Conservation (phyloP, 1,140 invertebrate species). For the Aricia agestis region DNA sequence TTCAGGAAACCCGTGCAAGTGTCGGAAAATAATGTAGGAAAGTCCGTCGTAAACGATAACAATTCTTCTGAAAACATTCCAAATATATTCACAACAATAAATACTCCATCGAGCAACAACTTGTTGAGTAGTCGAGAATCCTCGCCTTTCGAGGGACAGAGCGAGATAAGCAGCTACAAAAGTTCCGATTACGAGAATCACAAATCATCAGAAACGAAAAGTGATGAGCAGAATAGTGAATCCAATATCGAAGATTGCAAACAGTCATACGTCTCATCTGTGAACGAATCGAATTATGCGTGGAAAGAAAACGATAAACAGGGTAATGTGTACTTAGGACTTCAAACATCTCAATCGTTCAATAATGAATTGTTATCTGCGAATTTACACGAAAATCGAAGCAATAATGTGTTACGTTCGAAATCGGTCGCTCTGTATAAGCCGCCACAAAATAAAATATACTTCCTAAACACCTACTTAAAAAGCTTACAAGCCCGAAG, state of each 20-base stretch:
- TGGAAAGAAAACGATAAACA: slow-evolving; percentile 23
- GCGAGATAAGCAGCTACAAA: slow-evolving; percentile 73
- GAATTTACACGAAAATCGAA: slow-evolving; percentile 28
- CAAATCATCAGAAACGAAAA: slow-evolving; percentile 37
- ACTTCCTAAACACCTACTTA: slow-evolving; percentile 72
- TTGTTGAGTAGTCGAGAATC: slow-evolving; percentile 60
- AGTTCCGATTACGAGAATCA: slow-evolving; percentile 73
- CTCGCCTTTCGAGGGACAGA: slow-evolving; percentile 56
- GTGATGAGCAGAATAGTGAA: slow-evolving; percentile 18
- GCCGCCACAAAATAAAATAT: slow-evolving; percentile 65
- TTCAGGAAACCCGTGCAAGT: slow-evolving; percentile 42
- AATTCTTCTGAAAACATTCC: slow-evolving; percentile 45
- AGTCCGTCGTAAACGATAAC: slow-evolving; percentile 16
- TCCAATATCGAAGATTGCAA: not conserved
- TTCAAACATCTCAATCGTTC: slow-evolving; percentile 64
- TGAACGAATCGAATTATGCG: slow-evolving; percentile 30
- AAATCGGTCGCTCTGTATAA: slow-evolving; percentile 56
- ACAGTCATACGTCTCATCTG: slow-evolving; percentile 1
- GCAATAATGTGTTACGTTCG: slow-evolving; percentile 41
- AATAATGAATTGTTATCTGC: slow-evolving; percentile 41
- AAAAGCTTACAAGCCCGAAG: slow-evolving; percentile 67
- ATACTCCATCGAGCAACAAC: slow-evolving; percentile 46
- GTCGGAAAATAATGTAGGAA: slow-evolving; percentile 28
- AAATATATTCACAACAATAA: slow-evolving; percentile 46
- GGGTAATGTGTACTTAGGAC: slow-evolving; percentile 29